Conservation (phyloP, 2,797 vertebrate species). For the Lepilemur ruficaudatus region DNA sequence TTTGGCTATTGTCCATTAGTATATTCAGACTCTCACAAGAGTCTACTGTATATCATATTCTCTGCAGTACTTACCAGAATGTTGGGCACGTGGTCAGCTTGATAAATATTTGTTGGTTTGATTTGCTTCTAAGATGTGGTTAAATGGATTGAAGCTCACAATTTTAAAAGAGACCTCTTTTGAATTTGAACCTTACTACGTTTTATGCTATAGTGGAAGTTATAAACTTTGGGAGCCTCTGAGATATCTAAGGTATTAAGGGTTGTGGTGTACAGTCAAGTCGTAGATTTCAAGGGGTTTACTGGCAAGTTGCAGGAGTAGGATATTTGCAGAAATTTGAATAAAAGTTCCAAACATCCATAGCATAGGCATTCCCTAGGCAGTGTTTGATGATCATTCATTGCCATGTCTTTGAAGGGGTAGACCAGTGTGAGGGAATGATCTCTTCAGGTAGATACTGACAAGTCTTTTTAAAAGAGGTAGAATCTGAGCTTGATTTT, state of each 20-base stretch:
- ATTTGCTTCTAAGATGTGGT: slow-evolving; percentile 16
- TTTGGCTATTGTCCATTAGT: not conserved
- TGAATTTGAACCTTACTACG: not conserved
- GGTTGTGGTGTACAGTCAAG: not conserved
- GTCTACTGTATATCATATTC: not conserved
- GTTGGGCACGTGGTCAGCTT: not conserved
- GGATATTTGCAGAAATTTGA: slow-evolving; percentile 6
- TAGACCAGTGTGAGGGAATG: not conserved
- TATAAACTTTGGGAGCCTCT: not conserved
- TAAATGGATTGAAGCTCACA: not conserved
- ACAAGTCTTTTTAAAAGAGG: not conserved
- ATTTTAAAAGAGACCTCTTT: not conserved
- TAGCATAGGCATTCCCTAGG: not conserved
- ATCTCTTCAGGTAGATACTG: not conserved
- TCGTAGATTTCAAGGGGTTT: not conserved
- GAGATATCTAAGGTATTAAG: not conserved
- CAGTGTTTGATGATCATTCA: not conserved
- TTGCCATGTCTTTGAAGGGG: not conserved
- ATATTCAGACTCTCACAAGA: not conserved
- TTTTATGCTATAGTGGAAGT: not conserved
- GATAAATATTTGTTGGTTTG: slow-evolving; percentile 11
- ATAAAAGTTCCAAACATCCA: not conserved
- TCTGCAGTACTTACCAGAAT: not conserved
- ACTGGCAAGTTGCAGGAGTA: not conserved
- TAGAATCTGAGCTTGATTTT: not conserved